Evolutionary conservation across 2,888 invertebrate species (phyloP), one percentile per base, ranked within the genome.

Genomic region (Pardosa pseudoannulata): DNA sequence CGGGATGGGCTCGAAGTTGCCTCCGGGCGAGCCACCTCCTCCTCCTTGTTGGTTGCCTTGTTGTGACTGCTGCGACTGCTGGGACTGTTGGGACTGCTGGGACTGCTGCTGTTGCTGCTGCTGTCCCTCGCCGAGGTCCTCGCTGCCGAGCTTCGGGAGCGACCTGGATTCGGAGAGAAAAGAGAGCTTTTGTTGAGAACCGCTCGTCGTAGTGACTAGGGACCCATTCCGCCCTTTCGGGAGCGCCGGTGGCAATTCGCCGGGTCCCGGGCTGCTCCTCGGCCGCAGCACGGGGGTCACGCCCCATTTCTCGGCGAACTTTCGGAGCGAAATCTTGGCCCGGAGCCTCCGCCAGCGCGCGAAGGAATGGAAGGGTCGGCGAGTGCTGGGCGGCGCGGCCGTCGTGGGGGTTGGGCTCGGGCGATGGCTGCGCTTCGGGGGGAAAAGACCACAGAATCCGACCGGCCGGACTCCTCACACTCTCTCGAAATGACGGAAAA

Each of bases 271-370:
- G 36, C 46, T 32, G 29, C 67, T 36, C 79, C 96, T 96, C 95
- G 96, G 96, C 94, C 95, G 95, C 94, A 96, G 96, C 95, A 96
- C 96, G 95, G 97, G 97, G 95, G 96, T 96, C 94, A 97, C 96
- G 95, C 97, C 97, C 97, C 97, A 97, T 96, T 96, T 96, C 94
- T 97, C 96, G 94, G 96, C 95, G 94, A 96, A 96, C 95, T 96
- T 96, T 95, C 97, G 96, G 94, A 96, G 96, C 95, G 97, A 96
- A 97, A 97, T 97, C 96, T 95, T 96, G 96, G 94, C 94, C 89
- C 89, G 89, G 89, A 85, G 71, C 82, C 76, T 83, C 82, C 83
- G 83, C 85, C 85, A 86, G 62, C 85, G 85, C 74, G 79, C 79
- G 85, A 73, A 79, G 62, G 67, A 36, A 68, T 41, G 71, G 74